phyloP scores from a whole-genome alignment of 2,888 invertebrate species.

The Clunio marinus region DNA sequence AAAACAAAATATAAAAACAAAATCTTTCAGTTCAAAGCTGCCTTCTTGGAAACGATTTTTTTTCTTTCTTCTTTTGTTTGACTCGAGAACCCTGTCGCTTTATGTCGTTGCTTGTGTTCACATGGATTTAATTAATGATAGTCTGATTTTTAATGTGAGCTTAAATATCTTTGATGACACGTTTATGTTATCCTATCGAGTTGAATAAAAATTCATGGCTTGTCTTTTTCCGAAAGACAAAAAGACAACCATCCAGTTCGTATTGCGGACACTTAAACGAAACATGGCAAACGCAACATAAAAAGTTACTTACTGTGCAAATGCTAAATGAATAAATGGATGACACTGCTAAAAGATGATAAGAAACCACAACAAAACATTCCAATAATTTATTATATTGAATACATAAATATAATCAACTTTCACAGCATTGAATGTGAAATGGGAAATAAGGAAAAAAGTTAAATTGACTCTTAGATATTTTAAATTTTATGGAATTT shows the following conservation, averaged over 20 bases:
- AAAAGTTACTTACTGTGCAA: slow-evolving; percentile 31
- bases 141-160: slow-evolving; percentile 27
- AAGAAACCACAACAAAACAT: slow-evolving; percentile 38
- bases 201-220: slow-evolving; percentile 26
- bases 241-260: background rate
- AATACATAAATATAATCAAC: no score
- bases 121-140: slow-evolving; percentile 27
- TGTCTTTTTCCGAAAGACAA: slow-evolving; percentile 15
- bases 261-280: no score
- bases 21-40: no score
- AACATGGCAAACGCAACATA: slow-evolving; percentile 23
- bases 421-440: no score
- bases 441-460: no score
- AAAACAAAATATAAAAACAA: no score
- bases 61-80: no score
- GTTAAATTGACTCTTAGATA: no score
- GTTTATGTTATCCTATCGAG: slow-evolving; percentile 34
- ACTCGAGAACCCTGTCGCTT: no score
- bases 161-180: slow-evolving; percentile 37
- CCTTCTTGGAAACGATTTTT: no score
- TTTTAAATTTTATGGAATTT: no score
- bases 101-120: background rate
- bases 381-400: slow-evolving; percentile 31
- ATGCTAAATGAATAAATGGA: slow-evolving; percentile 32
- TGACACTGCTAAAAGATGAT: slow-evolving; percentile 33